phyloP scores from a whole-genome alignment of 2,797 vertebrate genomes.

The Oreortyx pictus region DNA sequence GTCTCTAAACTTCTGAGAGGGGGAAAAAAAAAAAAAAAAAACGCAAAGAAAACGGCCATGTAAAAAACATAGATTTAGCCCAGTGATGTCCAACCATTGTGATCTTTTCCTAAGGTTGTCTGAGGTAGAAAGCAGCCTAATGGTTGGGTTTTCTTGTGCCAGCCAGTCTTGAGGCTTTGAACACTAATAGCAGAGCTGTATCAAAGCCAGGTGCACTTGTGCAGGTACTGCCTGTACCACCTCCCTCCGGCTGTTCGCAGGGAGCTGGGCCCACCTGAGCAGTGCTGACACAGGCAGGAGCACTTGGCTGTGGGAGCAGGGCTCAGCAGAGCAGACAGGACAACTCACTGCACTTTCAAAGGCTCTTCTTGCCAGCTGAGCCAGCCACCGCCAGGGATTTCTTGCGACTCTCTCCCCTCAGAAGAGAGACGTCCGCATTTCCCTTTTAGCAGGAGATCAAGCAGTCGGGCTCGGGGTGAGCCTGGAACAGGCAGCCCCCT shows the following conservation, averaged over 20 bases:
- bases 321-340: background rate
- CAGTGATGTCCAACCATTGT: background rate
- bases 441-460: background rate
- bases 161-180: slow-evolving; percentile 5
- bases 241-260: background rate
- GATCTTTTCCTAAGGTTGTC: slow-evolving; percentile 33
- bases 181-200: background rate
- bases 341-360: background rate
- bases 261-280: background rate
- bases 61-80: background rate
- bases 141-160: slow-evolving; percentile 22
- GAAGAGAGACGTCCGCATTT: background rate
- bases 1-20: slow-evolving; percentile 40
- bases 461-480: background rate
- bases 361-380: background rate
- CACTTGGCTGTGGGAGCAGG: background rate
- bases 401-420: background rate
- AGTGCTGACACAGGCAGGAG: background rate
- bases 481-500: slow-evolving; percentile 9
- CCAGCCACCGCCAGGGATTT: background rate
- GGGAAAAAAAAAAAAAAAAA: background rate
- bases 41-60: slow-evolving; percentile 2
- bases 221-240: background rate
- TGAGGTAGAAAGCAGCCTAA: slow-evolving; percentile 39
- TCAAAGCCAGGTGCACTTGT: slow-evolving; percentile 7